Evolutionary conservation across 2,888 invertebrate genomes (phyloP), one percentile per base, ranked within the genome.

Genomic region (Agonum fuliginosum): DNA sequence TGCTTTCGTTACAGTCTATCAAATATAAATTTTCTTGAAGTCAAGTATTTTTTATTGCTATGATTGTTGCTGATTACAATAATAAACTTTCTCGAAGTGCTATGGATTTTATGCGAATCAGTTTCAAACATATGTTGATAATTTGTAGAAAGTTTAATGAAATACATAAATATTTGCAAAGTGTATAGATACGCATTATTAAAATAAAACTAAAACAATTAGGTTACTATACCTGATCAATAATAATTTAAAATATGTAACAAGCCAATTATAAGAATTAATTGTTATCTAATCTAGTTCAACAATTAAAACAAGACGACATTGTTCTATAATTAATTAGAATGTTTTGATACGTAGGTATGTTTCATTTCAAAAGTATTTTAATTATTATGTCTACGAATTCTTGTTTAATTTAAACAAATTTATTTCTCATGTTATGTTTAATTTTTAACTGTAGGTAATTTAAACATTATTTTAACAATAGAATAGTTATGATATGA

Each of bases 41-140:
- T 22, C 30, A 30, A n/a, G 30, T 62, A 62, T 62, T 62, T 62
- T 62, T 62, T 62, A 58, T 30, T 62, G 58, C 30, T 62, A 30
- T 62, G 58, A 62, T 62, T 62, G 30, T 27, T 27, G 54, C 27
- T 10, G 1, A 54, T 22, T 30, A 62, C 54, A 54, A 54, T 27
- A 62, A 62, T 34, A 34, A 30, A 62, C 58, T 62, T 62, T 62
- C 58, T 12, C 58, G 14, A 46, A 12, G 30, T 62, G 58, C 30
- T 62, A 12, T 17, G 58, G 34, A 24, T 58, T 62, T 62, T 62
- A 62, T 62, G 58, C 5, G 30, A 62, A 62, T 62, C 2, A 3
- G 14, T 62, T 27, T 58, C 27, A 14, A 58, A 30, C 58, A 62
- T 62, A 62, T 62, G 58, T 2, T 30, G 10, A 8, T 62, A 27